These are phyloP conservation scores for Clamator glandarius DNA, from an alignment of 2,797 vertebrate species.

Conservation along the genomic window DNA sequence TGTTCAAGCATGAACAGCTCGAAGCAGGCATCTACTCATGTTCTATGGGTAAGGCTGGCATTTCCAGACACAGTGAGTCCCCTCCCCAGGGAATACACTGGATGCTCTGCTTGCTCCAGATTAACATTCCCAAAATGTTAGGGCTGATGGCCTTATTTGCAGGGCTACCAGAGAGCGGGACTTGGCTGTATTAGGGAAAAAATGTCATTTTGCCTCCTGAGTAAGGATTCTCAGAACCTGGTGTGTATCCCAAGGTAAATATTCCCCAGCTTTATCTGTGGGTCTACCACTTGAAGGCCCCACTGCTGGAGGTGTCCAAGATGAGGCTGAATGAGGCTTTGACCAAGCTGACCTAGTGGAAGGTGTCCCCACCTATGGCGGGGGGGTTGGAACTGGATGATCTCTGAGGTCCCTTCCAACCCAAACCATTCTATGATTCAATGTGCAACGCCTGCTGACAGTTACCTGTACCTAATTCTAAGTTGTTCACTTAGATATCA, in stretches of 20 bases:
- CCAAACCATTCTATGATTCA: too few species aligned
- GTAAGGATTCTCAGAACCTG: not conserved
- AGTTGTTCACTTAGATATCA: not conserved
- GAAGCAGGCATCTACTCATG: constrained; percentile 2
- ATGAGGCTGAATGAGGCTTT: too few species aligned
- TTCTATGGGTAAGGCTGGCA: not conserved
- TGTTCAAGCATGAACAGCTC: not conserved
- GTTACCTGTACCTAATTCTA: not conserved
- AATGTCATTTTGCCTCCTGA: not conserved
- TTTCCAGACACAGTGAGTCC: not conserved
- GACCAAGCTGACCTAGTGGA: too few species aligned
- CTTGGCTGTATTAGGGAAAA: not conserved
- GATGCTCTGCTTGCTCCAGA: not conserved
- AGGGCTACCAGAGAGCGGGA: not conserved
- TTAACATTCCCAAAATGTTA: not conserved
- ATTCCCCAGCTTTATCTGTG: not conserved
- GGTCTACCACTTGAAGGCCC: not conserved
- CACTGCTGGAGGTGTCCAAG: too few species aligned
- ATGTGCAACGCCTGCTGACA: not conserved
- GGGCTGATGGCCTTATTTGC: not conserved
- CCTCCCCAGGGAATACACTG: not conserved
- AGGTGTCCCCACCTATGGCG: too few species aligned
- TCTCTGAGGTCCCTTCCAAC: too few species aligned
- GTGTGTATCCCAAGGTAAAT: not conserved
- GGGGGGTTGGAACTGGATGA: too few species aligned